Conservation (phyloP, 2,888 invertebrate genomes). For the Nipponacmea schrenckii region DNA sequence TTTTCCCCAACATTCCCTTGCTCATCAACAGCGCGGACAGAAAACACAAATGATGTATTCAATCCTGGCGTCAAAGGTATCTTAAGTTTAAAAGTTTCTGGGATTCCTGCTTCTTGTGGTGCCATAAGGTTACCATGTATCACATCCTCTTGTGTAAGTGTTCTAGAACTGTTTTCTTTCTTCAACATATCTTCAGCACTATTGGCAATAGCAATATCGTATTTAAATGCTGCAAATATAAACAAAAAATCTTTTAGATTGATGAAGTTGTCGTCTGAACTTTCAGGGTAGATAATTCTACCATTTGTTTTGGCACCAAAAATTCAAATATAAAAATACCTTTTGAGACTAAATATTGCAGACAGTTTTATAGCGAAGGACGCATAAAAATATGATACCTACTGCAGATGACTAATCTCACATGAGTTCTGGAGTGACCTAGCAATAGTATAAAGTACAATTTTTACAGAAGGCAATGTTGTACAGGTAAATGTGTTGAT, state of each 20-base stretch:
- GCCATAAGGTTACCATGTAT: constrained; percentile 27
- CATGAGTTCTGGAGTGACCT: too few species aligned
- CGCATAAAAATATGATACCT: too few species aligned
- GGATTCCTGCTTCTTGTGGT: constrained; percentile 26
- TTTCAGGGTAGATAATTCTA: too few species aligned
- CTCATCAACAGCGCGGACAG: constrained; percentile 40
- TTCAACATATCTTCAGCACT: constrained; percentile 26
- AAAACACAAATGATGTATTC: constrained; percentile 35
- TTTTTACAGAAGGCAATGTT: too few species aligned
- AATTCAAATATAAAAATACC: too few species aligned
- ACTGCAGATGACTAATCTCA: too few species aligned
- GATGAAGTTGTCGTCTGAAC: neutral
- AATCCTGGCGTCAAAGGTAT: constrained; percentile 1
- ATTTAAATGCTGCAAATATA: constrained; percentile 31
- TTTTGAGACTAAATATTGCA: too few species aligned
- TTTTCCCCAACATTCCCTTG: constrained; percentile 36
- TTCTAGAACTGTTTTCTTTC: constrained; percentile 3
- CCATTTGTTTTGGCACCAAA: too few species aligned
- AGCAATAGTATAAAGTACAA: too few species aligned
- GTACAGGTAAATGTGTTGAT: too few species aligned
- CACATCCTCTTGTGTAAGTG: constrained; percentile 25
- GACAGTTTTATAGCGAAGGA: too few species aligned
- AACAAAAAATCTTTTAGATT: neutral
- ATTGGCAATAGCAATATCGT: constrained; percentile 30
- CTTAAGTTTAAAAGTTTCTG: constrained; percentile 25